phyloP scores from a whole-genome alignment of 2,797 vertebrate genomes.

The Varecia variegata region DNA sequence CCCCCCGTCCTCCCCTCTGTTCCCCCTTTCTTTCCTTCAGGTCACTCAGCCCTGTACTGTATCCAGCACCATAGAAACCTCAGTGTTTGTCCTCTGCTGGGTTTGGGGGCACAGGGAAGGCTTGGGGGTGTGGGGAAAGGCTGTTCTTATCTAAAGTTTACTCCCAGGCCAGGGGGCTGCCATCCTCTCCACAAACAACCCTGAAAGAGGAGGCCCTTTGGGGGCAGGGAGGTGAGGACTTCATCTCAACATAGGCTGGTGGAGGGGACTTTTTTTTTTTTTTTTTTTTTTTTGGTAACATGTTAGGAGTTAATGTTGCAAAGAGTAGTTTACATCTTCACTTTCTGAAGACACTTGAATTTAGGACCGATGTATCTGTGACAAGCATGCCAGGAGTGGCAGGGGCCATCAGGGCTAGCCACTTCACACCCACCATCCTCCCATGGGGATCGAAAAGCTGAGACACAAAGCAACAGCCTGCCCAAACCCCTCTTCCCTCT shows the following conservation, averaged over 20 bases:
- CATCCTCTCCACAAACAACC: background rate
- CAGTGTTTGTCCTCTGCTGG: constrained; percentile 70
- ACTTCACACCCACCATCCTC: constrained; percentile 43
- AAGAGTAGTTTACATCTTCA: constrained; percentile 88
- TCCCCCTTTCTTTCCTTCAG: constrained; percentile 14
- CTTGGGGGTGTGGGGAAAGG: constrained; percentile 42
- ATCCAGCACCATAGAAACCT: constrained; percentile 78
- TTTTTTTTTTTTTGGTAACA: constrained; percentile 30
- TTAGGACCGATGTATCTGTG: constrained; percentile 89
- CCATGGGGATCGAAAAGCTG: background rate
- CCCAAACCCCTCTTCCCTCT: background rate
- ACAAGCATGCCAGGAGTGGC: constrained; percentile 82
- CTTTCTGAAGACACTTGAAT: constrained; percentile 90
- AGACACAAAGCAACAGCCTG: constrained; percentile 44
- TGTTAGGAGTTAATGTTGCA: constrained; percentile 81
- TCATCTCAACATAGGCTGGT: constrained; percentile 70
- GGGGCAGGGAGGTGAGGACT: constrained; percentile 11
- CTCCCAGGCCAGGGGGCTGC: constrained; percentile 18
- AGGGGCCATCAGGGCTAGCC: constrained; percentile 25
- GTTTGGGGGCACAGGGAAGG: background rate
- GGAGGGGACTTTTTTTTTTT: background rate
- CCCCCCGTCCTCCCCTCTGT: background rate
- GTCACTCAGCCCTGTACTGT: constrained; percentile 74
- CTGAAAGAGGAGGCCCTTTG: constrained; percentile 25
- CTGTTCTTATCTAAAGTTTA: background rate